Base-by-base conservation (phyloP, 2,888 invertebrate species). In the Diachrysia chrysitis region DNA sequence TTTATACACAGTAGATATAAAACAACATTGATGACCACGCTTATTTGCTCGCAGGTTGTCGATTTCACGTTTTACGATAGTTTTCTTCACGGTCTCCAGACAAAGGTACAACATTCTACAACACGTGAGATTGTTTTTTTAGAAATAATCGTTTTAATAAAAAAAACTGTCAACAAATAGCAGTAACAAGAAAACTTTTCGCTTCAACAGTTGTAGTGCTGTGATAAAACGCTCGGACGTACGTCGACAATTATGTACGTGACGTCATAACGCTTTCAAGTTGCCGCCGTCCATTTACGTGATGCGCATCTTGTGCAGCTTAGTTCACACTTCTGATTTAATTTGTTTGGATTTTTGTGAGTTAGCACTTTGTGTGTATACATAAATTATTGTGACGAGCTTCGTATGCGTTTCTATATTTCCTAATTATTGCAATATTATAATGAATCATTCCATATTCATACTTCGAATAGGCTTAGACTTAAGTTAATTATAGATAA, bases 211-310 rank as follows among this genome's bases (percentile, higher is more conserved):
- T 42, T 19, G 16, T 19, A 51, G 21, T 14, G 48, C 48, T 14
- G 48, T 51, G 19, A 25, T 46, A 58, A 58, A 46, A 29, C 25
- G n/a, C 25, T 58, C 17, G 25, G n/a, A 17, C 58, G 25, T 29
- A 60, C 68, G 60, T 69, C 69, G 65, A 69, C 61, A 69, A 69
- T 69, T 61, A 61, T 59, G 57, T 68, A 68, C 68, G 68, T 68
- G 68, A 55, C 42, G 58, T 21, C 58, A 58, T 62, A 62, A 55
- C 55, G 58, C 58, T 58, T 65, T 62, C 62, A 69, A 69, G 61
- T 69, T 69, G 55, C 48, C 61, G 54, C 61, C 56, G 42, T n/a
- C n/a, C 58, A 35, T 57, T 25, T 57, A 66, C 67, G 66, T 67
- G 66, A 58, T 42, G 29, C 19, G 66, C 61, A 66, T 66, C 54